Evolutionary conservation across 2,888 invertebrate genomes (phyloP).

Genomic region (Rhamnusium bicolor): DNA sequence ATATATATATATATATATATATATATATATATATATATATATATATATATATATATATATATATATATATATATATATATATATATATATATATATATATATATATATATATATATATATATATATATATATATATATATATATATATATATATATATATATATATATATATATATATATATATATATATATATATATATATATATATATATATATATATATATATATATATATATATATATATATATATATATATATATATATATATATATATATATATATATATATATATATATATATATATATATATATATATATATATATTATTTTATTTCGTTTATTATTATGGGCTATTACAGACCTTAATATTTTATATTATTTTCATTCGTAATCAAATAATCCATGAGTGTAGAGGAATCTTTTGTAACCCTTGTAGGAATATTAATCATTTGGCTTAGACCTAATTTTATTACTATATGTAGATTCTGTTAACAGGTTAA

Average conservation of each 20-base stretch:
- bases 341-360: neutral
- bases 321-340: no score
- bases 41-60: no score
- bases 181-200: neutral
- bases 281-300: no score
- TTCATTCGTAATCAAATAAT: neutral
- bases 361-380: neutral
- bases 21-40: no score
- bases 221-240: neutral
- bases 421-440: neutral
- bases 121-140: no score
- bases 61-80: no score
- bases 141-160: no score
- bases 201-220: no score
- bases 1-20: no score
- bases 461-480: slow-evolving; percentile 5
- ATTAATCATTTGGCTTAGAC: neutral
- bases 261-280: no score
- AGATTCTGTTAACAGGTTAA: neutral
- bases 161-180: neutral
- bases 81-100: neutral
- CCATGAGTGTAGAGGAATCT: neutral
- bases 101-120: neutral
- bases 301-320: no score
- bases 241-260: neutral